Conservation (phyloP, 2,797 vertebrate species). For the Alosa sapidissima region DNA sequence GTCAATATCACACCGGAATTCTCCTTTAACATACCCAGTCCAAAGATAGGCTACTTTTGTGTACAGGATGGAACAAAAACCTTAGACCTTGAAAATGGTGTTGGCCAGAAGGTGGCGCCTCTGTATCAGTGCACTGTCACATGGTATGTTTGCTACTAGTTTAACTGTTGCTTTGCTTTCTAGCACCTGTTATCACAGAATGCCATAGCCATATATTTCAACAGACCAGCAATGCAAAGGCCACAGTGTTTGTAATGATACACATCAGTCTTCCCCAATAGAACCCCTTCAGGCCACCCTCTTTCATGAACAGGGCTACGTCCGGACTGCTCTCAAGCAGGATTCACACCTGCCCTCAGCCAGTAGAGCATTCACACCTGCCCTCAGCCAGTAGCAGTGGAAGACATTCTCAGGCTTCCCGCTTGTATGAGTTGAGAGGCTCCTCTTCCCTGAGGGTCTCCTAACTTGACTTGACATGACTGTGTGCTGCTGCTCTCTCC, state of each 20-base stretch:
- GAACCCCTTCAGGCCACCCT: neutral
- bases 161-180: neutral
- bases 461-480: too few species aligned
- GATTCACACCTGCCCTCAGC: neutral
- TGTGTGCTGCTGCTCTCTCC: neutral
- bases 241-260: neutral
- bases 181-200: neutral
- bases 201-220: neutral
- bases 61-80: neutral
- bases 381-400: neutral
- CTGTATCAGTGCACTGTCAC: neutral
- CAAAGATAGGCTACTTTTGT: neutral
- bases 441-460: neutral
- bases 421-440: neutral
- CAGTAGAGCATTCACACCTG: neutral
- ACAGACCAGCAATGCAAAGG: neutral
- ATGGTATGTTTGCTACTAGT: neutral
- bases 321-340: neutral
- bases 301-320: neutral
- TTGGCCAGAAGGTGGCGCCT: neutral
- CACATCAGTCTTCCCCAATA: neutral
- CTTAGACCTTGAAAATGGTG: neutral
- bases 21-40: neutral
- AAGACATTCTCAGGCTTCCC: neutral
- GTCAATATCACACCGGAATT: too few species aligned